Base-by-base conservation (phyloP, 1,140 invertebrate species). In the Drosophila varians region DNA sequence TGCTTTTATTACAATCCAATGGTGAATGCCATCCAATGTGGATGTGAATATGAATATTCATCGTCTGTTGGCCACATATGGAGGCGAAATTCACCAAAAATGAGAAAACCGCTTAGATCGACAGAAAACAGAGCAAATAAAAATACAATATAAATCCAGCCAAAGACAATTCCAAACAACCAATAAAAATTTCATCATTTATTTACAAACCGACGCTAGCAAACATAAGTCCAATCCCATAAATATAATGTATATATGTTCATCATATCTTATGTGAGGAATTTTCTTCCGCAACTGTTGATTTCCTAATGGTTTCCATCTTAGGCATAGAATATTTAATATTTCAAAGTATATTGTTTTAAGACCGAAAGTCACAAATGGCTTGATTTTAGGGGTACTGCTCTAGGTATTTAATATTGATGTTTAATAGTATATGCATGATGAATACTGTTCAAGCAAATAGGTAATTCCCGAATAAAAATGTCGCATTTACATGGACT, bases 1-100 rank as follows among this genome's bases (percentile, higher is more conserved):
- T 84, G 80, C 80, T 86, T 84, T 84, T 84, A 86, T 84, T 84
- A 73, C 72, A 86, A 86, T 79, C 78, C 75, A 79, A 86, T 83
- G 76, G 60, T 25, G 53, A 31, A 52, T 42, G 31, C 62, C 18
- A 36, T 49, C 60, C 7, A 28, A 31, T 47, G 23, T 4, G n/a
- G 66, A 52, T 66, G 38, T 38, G 47, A 66, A 53, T 66, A 68
- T 68, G 64, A 68, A 68, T 68, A 68, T 68, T 68, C 64, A 68
- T 68, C 45, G 18, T 47, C 25, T 54, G 26, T 31, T 75, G 43
- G n/a, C n/a, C n/a, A n/a, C n/a, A n/a, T n/a, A 25, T 21, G 16
- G 25, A 34, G 57, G 25, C 73, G 72, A 70, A 77, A 73, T 69
- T 82, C 74, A 84, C 60, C 79, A 84, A 52, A 84, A 84, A 86